phyloP scores from a whole-genome alignment of 1,140 invertebrate genomes.

The Drosophila willistoni region DNA sequence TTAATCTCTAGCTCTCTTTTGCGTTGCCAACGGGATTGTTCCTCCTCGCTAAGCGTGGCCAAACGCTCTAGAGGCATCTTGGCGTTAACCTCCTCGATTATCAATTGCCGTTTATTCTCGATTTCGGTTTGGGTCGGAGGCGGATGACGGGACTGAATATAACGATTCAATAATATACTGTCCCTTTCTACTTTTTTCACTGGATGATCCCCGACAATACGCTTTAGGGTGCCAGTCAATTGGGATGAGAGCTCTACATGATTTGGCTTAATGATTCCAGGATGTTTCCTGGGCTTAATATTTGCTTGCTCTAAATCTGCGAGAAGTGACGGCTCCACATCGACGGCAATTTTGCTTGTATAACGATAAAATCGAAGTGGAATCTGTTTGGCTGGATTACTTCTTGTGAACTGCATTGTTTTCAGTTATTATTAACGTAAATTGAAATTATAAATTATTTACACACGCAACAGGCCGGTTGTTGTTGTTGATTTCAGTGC shows the following conservation, averaged over 20 bases:
- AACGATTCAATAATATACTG: slow-evolving; percentile 84
- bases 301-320: slow-evolving; percentile 85
- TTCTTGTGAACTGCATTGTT: slow-evolving; percentile 41
- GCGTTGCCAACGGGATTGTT: slow-evolving; percentile 71
- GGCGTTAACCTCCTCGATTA: slow-evolving; percentile 63
- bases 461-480: slow-evolving; percentile 28
- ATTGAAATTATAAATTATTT: slow-evolving; percentile 34
- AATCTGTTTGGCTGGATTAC: slow-evolving; percentile 35
- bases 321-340: slow-evolving; percentile 84
- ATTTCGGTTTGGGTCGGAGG: slow-evolving; percentile 86
- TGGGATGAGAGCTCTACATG: slow-evolving; percentile 85
- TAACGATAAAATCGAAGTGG: slow-evolving; percentile 41
- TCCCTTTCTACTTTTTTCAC: slow-evolving; percentile 84
- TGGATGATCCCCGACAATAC: slow-evolving; percentile 85
- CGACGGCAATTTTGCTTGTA: slow-evolving; percentile 83
- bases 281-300: slow-evolving; percentile 88
- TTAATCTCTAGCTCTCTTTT: slow-evolving; percentile 76
- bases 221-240: slow-evolving; percentile 84
- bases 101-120: slow-evolving; percentile 75
- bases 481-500: slow-evolving; percentile 30
- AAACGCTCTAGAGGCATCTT: slow-evolving; percentile 71
- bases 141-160: slow-evolving; percentile 85
- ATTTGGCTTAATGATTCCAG: slow-evolving; percentile 85
- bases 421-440: slow-evolving; percentile 18
- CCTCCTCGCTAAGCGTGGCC: slow-evolving; percentile 51